Base-by-base conservation (phyloP, 2,888 invertebrate species). In the Coleophora flavipennella region DNA sequence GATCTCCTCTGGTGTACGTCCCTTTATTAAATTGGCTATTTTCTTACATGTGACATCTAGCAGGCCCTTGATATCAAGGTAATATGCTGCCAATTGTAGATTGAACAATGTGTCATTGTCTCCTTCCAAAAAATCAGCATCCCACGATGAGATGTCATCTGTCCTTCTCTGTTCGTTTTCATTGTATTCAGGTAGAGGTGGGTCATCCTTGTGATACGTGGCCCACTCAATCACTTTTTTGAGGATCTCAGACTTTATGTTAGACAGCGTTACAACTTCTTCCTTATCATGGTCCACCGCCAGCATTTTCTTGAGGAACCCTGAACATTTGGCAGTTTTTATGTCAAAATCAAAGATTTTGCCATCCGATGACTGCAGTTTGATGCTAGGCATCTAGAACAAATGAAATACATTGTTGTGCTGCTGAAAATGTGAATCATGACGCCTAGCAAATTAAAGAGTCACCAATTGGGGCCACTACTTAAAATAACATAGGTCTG, bases 111-210 rank as follows among this genome's bases (percentile, higher is more conserved):
- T 98, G 44, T 96, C 97, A 72, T 97, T 97, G 71, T 98, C 97
- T 27, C 99, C 98, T 87, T 99, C 99, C 8, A 99, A 84, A 65
- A 99, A 99, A 72, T 99, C 99, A 0, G 97, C 96, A 85, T 99
- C 99, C 99, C 99, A 99, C 0, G 96, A 96, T 14, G 95, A 95
- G 53, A 99, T 99, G 66, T 99, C 99, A 69, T 99, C 99, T 0
- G 99, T 99, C n/a, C 99, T 87, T 64, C 98, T 99, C 66, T 97
- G 97, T 71, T 96, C 96, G 73, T 95, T 96, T 68, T 99, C 98
- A 63, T 98, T 97, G 59, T 99, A 98, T 74, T 97, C 97, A 8
- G 96, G 94, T 58, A 95, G 92, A 41, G 96, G 95, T 14, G 97
- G 96, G 71, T 99, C 99, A 62, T 99, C 93, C 78, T 96, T 95